These are phyloP conservation scores for Drosophila novamexicana DNA, from an alignment of 1,140 invertebrate genomes.

Conservation along the genomic window DNA sequence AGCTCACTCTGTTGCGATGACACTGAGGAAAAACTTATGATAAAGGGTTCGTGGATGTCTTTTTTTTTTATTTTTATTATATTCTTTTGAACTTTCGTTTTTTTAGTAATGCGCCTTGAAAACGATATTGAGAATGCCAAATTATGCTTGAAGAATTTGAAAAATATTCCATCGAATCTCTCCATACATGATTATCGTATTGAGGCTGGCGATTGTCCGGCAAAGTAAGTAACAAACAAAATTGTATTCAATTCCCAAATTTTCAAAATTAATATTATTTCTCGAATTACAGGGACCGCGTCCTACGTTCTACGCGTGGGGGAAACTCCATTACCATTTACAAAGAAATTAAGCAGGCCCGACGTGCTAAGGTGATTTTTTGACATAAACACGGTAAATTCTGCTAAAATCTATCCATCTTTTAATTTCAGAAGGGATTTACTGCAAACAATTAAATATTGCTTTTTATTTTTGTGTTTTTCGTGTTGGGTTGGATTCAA, in stretches of 20 bases:
- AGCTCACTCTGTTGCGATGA: slow-evolving; percentile 56
- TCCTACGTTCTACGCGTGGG: slow-evolving; percentile 4
- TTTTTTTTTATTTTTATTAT: not conserved
- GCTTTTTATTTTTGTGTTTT: slow-evolving; percentile 10
- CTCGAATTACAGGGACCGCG: slow-evolving; percentile 7
- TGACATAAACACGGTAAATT: not conserved
- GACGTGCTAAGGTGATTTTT: slow-evolving; percentile 6
- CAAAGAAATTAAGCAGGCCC: slow-evolving; percentile 29
- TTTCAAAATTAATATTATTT: not conserved
- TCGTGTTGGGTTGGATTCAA: slow-evolving; percentile 13
- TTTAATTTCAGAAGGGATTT: slow-evolving; percentile 15
- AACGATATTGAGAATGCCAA: slow-evolving; percentile 61
- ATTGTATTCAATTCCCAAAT: not conserved
- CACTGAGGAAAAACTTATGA: slow-evolving; percentile 42
- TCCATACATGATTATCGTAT: slow-evolving; percentile 38
- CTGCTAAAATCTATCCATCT: not conserved
- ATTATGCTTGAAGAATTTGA: slow-evolving; percentile 49
- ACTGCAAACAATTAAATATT: slow-evolving; percentile 13
- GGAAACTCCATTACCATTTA: slow-evolving; percentile 15
- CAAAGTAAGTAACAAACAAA: slow-evolving; percentile 25
- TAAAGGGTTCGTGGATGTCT: slow-evolving; percentile 27
- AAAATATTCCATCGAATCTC: slow-evolving; percentile 49
- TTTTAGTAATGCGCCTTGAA: slow-evolving; percentile 55
- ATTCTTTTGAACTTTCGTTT: not conserved
- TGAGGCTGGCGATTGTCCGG: slow-evolving; percentile 31